phyloP scores from a whole-genome alignment of 1,140 invertebrate genomes.

The Drusus annulatus region DNA sequence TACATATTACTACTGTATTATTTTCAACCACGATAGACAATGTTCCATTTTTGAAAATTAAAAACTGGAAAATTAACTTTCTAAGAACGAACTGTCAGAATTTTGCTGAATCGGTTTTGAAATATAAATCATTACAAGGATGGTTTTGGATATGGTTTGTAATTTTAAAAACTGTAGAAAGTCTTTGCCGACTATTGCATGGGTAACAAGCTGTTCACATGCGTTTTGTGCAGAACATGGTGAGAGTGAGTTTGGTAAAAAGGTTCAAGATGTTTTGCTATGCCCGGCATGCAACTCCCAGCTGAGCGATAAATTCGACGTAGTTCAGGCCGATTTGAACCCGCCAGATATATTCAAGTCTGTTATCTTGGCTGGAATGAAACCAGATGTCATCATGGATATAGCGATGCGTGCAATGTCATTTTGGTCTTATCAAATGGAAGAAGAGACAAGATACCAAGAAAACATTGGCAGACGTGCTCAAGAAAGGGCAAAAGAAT shows the following conservation, averaged over 20 bases:
- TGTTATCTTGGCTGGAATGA: constrained; percentile 70
- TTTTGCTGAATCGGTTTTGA: not conserved
- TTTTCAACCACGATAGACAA: constrained; percentile 36
- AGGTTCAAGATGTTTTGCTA: constrained; percentile 64
- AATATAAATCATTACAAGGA: constrained; percentile 43
- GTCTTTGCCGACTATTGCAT: constrained; percentile 63
- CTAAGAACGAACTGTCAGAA: too few relatives aligned
- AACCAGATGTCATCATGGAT: constrained; percentile 70
- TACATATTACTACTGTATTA: not conserved
- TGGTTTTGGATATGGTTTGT: constrained; percentile 68
- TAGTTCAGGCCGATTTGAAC: constrained; percentile 71
- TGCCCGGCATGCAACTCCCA: constrained; percentile 70
- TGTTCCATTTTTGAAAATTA: constrained; percentile 4
- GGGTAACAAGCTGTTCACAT: constrained; percentile 73
- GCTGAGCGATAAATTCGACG: constrained; percentile 70
- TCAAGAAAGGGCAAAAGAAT: constrained; percentile 66
- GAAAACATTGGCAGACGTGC: constrained; percentile 67
- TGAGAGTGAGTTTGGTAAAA: constrained; percentile 68
- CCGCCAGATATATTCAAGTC: constrained; percentile 70
- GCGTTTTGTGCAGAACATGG: constrained; percentile 72
- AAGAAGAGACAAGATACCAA: constrained; percentile 69
- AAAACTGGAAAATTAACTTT: not conserved
- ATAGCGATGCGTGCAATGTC: constrained; percentile 71
- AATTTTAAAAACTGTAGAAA: constrained; percentile 72
- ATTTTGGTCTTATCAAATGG: constrained; percentile 72